Base-by-base conservation (phyloP, 2,113 vertebrate species). In the Perca schrenkii region DNA sequence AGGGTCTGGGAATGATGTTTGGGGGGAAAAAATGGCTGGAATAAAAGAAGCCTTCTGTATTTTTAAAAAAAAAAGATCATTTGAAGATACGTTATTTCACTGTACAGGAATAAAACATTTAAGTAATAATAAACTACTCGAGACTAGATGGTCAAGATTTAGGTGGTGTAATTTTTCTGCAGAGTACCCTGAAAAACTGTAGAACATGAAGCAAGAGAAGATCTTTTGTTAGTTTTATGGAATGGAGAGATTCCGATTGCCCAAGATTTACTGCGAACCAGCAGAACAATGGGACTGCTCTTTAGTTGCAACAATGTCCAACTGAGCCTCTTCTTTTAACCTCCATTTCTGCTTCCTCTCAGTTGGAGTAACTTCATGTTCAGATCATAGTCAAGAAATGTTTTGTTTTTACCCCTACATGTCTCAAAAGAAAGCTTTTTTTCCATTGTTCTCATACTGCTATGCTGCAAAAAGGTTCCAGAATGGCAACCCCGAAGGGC, bases 81-180 rank as follows among this genome's bases (percentile, higher is more conserved):
- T 92, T 93, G 87, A 90, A 94, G 87, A 91, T 82, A 82, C 8
- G 76, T 92, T 94, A 92, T 94, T 95, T 95, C 91, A 95, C 82
- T 96, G 95, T 96, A 96, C 95, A 96, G 95, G 92, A 95, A 95
- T 92, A 88, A 94, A 90, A 91, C 88, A 90, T 84, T 83, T 88
- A 94, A 93, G 81, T 92, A 93, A 91, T 92, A 90, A 93, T 86
- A 90, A 95, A 93, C 76, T 92, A 93, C 93, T 94, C 84, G 47
- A 79, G 88, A 92, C 82, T 96, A 95, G 94, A 89, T 89, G 91
- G 94, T 93, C 95, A 91, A 95, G 95, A 96, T 96, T 97, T 97
- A 97, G 96, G 95, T 96, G 97, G 96, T 98, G 96, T 97, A 96
- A 96, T 96, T 97, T 69, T 97, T 97, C 96, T 96, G 95, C 93